Conservation (phyloP, 2,888 invertebrate genomes). For the Zhuqinia jingwanae region DNA sequence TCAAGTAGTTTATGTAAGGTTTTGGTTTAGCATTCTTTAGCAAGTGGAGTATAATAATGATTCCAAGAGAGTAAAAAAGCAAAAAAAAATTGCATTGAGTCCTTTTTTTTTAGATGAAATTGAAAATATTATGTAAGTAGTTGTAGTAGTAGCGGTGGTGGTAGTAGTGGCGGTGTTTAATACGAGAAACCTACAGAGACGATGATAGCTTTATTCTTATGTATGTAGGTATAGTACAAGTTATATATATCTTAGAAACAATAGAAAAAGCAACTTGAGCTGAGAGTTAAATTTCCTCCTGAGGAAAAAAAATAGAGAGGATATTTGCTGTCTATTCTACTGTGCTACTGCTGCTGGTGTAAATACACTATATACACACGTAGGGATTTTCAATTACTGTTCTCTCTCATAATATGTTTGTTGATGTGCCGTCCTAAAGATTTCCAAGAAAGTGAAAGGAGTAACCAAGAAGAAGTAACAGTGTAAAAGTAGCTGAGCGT, state of each 20-base stretch:
- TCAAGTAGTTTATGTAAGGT: too few species aligned
- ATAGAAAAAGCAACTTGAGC: conserved; percentile 11
- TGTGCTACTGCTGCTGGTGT: too few species aligned
- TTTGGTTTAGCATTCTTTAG: too few species aligned
- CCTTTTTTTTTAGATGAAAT: background rate
- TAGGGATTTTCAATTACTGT: conserved; percentile 53
- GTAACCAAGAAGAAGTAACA: background rate
- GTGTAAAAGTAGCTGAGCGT: background rate
- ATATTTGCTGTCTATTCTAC: conserved; percentile 19
- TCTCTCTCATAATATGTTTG: background rate
- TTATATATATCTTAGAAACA: too few species aligned
- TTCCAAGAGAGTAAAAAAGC: background rate
- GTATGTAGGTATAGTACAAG: too few species aligned
- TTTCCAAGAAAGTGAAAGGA: background rate
- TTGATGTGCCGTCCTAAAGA: background rate
- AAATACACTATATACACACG: conserved; percentile 23
- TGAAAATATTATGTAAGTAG: too few species aligned
- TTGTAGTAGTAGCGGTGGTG: too few species aligned
- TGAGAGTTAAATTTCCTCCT: conserved; percentile 35
- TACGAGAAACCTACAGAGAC: too few species aligned
- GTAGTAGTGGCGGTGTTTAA: too few species aligned
- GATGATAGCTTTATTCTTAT: too few species aligned
- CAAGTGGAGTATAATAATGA: background rate
- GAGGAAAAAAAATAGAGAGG: conserved; percentile 12
- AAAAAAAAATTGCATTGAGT: background rate